Evolutionary conservation across 2,797 vertebrate genomes (phyloP).

Genomic region (Gastrophryne carolinensis): DNA sequence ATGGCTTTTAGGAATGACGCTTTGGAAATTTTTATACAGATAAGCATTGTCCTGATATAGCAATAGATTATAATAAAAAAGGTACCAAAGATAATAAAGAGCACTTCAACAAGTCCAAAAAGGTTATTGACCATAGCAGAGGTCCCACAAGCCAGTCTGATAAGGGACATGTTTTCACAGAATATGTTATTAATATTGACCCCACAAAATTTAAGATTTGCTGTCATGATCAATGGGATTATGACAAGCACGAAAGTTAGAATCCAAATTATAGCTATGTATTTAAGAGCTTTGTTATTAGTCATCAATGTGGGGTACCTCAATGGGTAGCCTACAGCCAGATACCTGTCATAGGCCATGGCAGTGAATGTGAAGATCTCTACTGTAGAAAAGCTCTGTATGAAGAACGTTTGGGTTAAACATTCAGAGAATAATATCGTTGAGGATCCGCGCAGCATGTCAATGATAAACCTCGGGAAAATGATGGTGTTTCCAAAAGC

Average conservation of each 20-base stretch:
- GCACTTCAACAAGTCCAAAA: not conserved
- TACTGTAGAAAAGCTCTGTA: not conserved
- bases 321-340: slow-evolving; percentile 13
- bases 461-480: not conserved
- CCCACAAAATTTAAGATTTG: slow-evolving; percentile 6
- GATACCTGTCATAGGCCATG: slow-evolving; percentile 30
- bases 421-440: not conserved
- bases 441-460: not conserved
- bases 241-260: not conserved
- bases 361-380: slow-evolving; percentile 5
- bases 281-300: not conserved
- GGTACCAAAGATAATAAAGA: not conserved
- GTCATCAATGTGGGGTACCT: slow-evolving; percentile 18
- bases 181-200: slow-evolving; percentile 24
- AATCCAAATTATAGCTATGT: not conserved
- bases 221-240: not conserved
- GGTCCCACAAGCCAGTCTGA: slow-evolving; percentile 14
- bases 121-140: not conserved
- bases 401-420: not conserved
- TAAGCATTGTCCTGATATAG: slow-evolving; percentile 12
- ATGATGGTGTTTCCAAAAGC: not conserved
- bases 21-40: slow-evolving; percentile 7
- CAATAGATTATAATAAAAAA: not conserved
- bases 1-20: not conserved
- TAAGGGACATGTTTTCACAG: slow-evolving; percentile 36